A percentile compares a stretch with the other conserved stretches of the same genome.
Conservation (phyloP, 2,888 invertebrate species). For the Ametastegia equiseti region DNA sequence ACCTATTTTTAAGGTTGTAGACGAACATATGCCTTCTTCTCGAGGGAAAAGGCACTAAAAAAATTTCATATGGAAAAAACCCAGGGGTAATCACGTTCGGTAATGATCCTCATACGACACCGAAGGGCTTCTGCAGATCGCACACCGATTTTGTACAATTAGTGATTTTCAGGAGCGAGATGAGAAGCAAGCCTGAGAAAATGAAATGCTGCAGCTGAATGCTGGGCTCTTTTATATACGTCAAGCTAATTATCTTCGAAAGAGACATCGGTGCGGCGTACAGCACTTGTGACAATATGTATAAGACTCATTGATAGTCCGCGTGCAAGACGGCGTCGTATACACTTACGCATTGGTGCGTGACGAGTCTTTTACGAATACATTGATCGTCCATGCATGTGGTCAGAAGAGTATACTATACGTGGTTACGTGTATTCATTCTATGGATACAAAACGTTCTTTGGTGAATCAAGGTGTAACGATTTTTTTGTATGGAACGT, state of each 20-base stretch:
- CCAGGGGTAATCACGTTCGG: too few relatives aligned
- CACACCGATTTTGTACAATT: not conserved
- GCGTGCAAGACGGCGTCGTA: conserved; percentile 31
- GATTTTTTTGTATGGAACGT: not conserved
- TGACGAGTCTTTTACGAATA: conserved; percentile 31
- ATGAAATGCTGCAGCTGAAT: not conserved
- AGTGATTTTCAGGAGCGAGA: not conserved
- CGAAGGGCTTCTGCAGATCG: too few relatives aligned
- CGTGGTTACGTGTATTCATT: conserved; percentile 6
- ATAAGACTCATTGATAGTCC: conserved; percentile 39
- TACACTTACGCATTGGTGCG: conserved; percentile 41
- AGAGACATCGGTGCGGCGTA: conserved; percentile 16
- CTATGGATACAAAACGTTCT: not conserved
- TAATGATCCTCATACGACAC: too few relatives aligned
- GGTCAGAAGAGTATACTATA: not conserved
- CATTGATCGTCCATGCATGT: not conserved
- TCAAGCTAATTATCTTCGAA: conserved; percentile 17
- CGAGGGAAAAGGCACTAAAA: not conserved
- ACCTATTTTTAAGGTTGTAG: not conserved
- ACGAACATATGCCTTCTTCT: not conserved
- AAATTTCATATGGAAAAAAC: too few relatives aligned
- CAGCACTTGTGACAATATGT: not conserved
- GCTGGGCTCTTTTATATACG: not conserved
- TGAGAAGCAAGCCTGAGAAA: not conserved
- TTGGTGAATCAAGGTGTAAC: conserved; percentile 31